Base-by-base conservation (phyloP, 2,797 vertebrate species). In the Eleutherodactylus coqui region DNA sequence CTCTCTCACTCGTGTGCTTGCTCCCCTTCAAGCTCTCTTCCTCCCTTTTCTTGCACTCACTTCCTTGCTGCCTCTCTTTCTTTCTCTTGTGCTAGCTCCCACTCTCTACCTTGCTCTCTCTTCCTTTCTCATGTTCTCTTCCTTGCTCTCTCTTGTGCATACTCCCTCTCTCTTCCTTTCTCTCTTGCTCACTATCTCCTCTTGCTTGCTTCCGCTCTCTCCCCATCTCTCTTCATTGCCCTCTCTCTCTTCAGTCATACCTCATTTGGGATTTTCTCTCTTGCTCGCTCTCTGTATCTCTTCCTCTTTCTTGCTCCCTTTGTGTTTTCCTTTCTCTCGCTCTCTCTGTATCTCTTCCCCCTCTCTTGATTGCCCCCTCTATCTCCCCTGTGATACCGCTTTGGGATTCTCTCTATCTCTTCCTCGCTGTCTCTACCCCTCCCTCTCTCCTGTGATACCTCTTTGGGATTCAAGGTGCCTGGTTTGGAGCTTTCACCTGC, bases 391-490 rank as follows among this genome's bases (percentile, higher is more conserved):
- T n/a, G n/a, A n/a, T n/a, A n/a, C n/a, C n/a, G n/a, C n/a, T n/a
- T n/a, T n/a, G n/a, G n/a, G n/a, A n/a, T n/a, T 14, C 27, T 14
- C 60, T 62, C 27, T 32, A 14, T 53, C 3, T 2, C 27, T 62
- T 5, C 11, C 27, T 29, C 27, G 14, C 51, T 0, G 3, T 24
- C 51, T 53, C 17, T 24, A n/a, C n/a, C 58, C 1, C 32, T 34
- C 60, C 6, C 16, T 17, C 36, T 72, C 27, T 29, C 87, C 93
- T 92, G 92, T 16, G 29, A 91, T 85, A 84, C 90, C 89, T 88
- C 92, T 95, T 94, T 91, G 92, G 91, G 91, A 91, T 92, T 92
- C 93, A 94, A 94, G 94, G 94, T 94, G 92, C 92, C 94, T 92
- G 92, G 91, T 91, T 91, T 91, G 78, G 87, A 89, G 92, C 93